Conservation (phyloP, 2,888 invertebrate genomes). For the Teleiodes luculella region DNA sequence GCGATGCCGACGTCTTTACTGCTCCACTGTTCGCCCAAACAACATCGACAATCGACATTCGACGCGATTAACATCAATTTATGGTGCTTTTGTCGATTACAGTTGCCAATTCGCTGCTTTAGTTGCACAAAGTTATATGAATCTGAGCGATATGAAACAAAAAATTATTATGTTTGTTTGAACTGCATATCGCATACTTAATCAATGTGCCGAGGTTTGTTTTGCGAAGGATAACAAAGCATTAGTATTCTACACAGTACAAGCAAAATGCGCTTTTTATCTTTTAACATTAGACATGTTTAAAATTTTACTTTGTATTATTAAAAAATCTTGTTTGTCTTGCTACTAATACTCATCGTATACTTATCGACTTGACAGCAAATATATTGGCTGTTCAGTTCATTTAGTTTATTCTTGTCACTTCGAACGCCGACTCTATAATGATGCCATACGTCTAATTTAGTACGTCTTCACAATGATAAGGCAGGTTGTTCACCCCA, state of each 20-base stretch:
- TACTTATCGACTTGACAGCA: background rate
- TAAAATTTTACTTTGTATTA: no score
- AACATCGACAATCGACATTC: conserved; percentile 4
- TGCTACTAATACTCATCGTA: background rate
- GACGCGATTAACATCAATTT: conserved; percentile 14
- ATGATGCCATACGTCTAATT: conserved; percentile 70
- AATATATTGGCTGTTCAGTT: background rate
- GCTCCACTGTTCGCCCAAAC: conserved; percentile 30
- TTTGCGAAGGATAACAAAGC: no score
- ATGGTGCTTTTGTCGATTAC: background rate
- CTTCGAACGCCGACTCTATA: conserved; percentile 27
- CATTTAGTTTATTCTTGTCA: background rate
- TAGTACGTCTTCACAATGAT: conserved; percentile 61
- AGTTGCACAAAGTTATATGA: no score
- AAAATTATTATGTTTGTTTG: no score
- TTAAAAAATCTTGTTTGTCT: no score
- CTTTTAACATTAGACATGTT: no score
- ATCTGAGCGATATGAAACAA: no score
- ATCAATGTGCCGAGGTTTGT: no score
- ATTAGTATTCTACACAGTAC: no score
- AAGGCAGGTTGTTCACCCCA: conserved; percentile 64
- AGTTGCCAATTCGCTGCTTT: background rate
- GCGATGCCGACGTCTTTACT: conserved; percentile 64
- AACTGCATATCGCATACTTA: no score
- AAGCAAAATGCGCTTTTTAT: no score